Evolutionary conservation across 2,113 vertebrate species (phyloP).

Genomic region (Hydrolagus affinis): DNA sequence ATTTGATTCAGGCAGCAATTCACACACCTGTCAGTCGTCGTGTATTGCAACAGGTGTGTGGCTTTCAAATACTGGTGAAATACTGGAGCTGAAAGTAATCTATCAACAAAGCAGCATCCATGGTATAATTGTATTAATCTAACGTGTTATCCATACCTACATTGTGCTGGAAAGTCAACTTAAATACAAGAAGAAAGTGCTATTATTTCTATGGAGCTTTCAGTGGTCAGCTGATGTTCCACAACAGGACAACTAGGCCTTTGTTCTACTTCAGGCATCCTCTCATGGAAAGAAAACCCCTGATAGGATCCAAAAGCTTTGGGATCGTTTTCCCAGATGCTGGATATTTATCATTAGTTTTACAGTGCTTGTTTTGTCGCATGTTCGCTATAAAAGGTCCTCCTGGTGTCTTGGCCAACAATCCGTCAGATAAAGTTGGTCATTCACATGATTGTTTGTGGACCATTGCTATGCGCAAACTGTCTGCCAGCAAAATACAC

Average conservation of each 20-base stretch:
- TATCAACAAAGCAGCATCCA: neutral
- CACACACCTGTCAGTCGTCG: slow-evolving; percentile 13
- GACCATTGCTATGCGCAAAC: too few relatives aligned
- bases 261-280: neutral
- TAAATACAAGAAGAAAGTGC: neutral
- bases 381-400: too few relatives aligned
- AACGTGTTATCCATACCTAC: slow-evolving; percentile 12
- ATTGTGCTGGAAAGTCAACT: slow-evolving; percentile 12
- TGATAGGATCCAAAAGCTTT: neutral
- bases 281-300: neutral
- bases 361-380: too few relatives aligned
- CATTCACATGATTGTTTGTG: too few relatives aligned
- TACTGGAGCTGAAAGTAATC: neutral
- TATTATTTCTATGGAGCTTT: neutral
- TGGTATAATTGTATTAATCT: slow-evolving; percentile 22
- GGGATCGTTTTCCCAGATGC: too few relatives aligned
- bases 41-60: slow-evolving; percentile 21
- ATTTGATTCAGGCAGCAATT: neutral
- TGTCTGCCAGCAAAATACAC: too few relatives aligned
- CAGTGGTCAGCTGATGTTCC: neutral
- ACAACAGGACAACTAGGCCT: neutral
- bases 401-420: too few relatives aligned
- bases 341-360: too few relatives aligned
- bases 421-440: too few relatives aligned
- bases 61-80: neutral